Conservation (phyloP, 1,140 invertebrate genomes). For the Lordiphosa stackelbergi region DNA sequence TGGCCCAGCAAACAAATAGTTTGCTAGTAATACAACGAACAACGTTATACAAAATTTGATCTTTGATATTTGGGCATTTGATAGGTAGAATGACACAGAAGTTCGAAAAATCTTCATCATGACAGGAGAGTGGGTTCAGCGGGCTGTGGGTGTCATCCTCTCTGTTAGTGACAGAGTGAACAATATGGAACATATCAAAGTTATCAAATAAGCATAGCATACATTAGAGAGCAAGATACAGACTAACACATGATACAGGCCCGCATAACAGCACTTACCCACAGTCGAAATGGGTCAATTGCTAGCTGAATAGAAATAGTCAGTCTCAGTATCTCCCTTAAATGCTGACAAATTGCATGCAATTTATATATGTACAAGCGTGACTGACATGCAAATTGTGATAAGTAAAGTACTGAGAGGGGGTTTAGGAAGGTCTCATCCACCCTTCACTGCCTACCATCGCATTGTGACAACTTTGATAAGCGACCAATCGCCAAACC, state of each 20-base stretch:
- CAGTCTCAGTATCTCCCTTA: slow-evolving; percentile 17
- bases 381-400: slow-evolving; percentile 70
- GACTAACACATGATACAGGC: slow-evolving; percentile 35
- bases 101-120: slow-evolving; percentile 30
- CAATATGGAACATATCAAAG: slow-evolving; percentile 10
- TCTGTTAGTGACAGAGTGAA: slow-evolving; percentile 1
- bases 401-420: slow-evolving; percentile 44
- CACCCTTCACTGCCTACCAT: background rate
- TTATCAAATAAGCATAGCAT: slow-evolving; percentile 33
- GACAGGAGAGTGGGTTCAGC: background rate
- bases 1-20: too few relatives aligned
- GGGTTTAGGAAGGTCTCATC: background rate
- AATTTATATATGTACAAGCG: slow-evolving; percentile 67
- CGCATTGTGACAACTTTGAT: slow-evolving; percentile 32
- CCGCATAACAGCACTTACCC: background rate
- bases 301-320: slow-evolving; percentile 32
- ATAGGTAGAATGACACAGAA: slow-evolving; percentile 14
- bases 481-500: slow-evolving; percentile 23
- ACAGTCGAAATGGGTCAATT: slow-evolving; percentile 41
- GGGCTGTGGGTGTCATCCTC: background rate
- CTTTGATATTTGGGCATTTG: slow-evolving; percentile 12
- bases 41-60: too few relatives aligned
- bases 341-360: slow-evolving; percentile 63
- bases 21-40: too few relatives aligned
- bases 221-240: slow-evolving; percentile 32